phyloP scores from a whole-genome alignment of 2,888 invertebrate species.

The Eupithecia tripunctaria region DNA sequence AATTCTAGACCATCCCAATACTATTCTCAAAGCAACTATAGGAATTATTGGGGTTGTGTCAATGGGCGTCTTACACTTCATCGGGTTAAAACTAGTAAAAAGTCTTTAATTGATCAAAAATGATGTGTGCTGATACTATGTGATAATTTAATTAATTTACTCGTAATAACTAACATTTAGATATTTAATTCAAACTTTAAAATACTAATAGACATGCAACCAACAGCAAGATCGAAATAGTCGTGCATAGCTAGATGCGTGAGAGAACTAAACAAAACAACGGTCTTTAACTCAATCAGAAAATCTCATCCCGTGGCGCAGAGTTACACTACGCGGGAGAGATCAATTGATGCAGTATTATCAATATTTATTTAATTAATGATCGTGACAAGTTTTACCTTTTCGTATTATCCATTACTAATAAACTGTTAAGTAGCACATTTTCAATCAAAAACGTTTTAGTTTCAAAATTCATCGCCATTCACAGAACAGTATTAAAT shows the following conservation, averaged over 20 bases:
- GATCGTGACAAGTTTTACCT: slow-evolving; percentile 78
- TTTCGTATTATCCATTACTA: slow-evolving; percentile 73
- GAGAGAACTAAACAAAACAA: slow-evolving; percentile 77
- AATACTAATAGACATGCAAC: slow-evolving; percentile 79
- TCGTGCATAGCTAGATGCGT: slow-evolving; percentile 85
- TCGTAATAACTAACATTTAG: slow-evolving; percentile 77
- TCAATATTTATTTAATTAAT: slow-evolving; percentile 68
- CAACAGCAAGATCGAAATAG: slow-evolving; percentile 80
- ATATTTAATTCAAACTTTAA: slow-evolving; percentile 63
- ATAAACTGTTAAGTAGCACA: slow-evolving; percentile 72
- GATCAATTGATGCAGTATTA: slow-evolving; percentile 65
- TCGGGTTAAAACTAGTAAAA: slow-evolving; percentile 63
- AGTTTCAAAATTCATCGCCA: slow-evolving; percentile 68
- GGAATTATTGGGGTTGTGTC: slow-evolving; percentile 51
- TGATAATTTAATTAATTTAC: slow-evolving; percentile 70
- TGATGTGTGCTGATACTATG: slow-evolving; percentile 83
- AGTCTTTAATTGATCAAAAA: slow-evolving; percentile 72
- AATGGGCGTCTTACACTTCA: slow-evolving; percentile 76
- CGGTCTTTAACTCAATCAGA: slow-evolving; percentile 65
- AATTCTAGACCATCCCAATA: slow-evolving; percentile 57
- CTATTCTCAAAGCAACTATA: slow-evolving; percentile 64
- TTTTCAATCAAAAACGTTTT: slow-evolving; percentile 66
- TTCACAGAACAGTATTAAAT: slow-evolving; percentile 71
- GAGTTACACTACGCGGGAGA: slow-evolving; percentile 53
- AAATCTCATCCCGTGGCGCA: slow-evolving; percentile 63